Evolutionary conservation across 2,888 invertebrate species (phyloP).

Genomic region (Pherbina coryleti): DNA sequence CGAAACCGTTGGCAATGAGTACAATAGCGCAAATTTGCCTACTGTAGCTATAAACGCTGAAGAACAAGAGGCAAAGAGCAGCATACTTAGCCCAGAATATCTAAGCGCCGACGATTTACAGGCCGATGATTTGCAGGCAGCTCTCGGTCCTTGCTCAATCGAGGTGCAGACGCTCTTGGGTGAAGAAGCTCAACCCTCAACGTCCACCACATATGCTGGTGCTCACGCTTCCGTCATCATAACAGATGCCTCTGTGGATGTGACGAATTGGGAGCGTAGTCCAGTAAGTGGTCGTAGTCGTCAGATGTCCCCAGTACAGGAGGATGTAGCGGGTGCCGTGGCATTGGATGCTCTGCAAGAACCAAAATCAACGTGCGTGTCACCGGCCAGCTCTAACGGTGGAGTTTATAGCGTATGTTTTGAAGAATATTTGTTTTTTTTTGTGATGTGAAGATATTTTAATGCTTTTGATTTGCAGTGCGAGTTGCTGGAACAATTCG

Average conservation of each 20-base stretch:
- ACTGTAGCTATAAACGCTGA: constrained; percentile 39
- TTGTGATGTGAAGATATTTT: not conserved
- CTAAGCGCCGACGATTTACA: constrained; percentile 71
- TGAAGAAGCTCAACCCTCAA: constrained; percentile 52
- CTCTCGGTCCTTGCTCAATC: not conserved
- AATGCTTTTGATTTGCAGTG: constrained; percentile 73
- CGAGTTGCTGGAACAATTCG: constrained; percentile 86
- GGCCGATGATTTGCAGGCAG: constrained; percentile 49
- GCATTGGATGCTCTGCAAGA: constrained; percentile 64
- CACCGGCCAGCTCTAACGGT: constrained; percentile 92
- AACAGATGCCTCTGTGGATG: constrained; percentile 80
- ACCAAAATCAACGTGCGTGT: constrained; percentile 79
- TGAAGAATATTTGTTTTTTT: not conserved
- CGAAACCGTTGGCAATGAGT: constrained; percentile 67
- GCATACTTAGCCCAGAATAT: constrained; percentile 63
- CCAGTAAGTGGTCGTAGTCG: constrained; percentile 70
- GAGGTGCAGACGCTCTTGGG: constrained; percentile 39
- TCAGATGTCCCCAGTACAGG: constrained; percentile 74
- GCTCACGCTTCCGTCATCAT: constrained; percentile 77
- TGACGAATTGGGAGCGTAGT: constrained; percentile 69
- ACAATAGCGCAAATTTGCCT: constrained; percentile 46
- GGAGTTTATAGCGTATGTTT: constrained; percentile 86
- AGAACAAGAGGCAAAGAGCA: constrained; percentile 53
- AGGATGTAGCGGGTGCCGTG: constrained; percentile 68
- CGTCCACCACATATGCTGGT: constrained; percentile 2